Evolutionary conservation across 1,140 invertebrate species (phyloP).

Genomic region (Caenorhabditis inopinata): DNA sequence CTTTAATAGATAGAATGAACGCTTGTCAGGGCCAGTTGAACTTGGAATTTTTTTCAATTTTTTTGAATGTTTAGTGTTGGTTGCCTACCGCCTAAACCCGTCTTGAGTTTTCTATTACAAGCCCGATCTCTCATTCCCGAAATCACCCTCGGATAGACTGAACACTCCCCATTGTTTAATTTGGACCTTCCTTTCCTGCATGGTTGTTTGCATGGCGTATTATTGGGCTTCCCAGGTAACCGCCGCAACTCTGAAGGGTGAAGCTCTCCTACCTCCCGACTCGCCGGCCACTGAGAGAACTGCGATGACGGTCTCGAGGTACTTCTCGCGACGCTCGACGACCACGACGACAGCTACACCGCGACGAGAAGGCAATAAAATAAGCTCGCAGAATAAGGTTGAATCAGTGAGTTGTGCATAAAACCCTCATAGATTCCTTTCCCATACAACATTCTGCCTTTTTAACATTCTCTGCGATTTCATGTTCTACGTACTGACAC

Average conservation of each 20-base stretch:
- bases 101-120: background rate
- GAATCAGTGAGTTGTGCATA: conserved; percentile 29
- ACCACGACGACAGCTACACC: background rate
- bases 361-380: conserved; percentile 5
- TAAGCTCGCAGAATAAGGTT: conserved; percentile 14
- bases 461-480: conserved; percentile 12
- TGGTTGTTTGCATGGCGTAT: conserved; percentile 37
- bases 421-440: background rate
- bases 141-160: background rate
- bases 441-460: background rate
- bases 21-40: background rate
- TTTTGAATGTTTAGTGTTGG: conserved; percentile 31
- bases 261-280: conserved; percentile 37
- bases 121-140: background rate
- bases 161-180: background rate
- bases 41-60: background rate
- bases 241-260: conserved; percentile 41
- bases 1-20: conserved; percentile 6
- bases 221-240: conserved; percentile 44
- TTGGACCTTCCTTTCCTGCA: background rate
- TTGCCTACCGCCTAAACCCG: conserved; percentile 25
- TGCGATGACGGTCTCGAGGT: conserved; percentile 19
- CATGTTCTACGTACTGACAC: conserved; percentile 21
- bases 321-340: background rate
- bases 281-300: conserved; percentile 24